These are phyloP conservation scores for Exaiptasia diaphana DNA, from an alignment of 64 coral and sea anemone genomes.

Conservation along the genomic window DNA sequence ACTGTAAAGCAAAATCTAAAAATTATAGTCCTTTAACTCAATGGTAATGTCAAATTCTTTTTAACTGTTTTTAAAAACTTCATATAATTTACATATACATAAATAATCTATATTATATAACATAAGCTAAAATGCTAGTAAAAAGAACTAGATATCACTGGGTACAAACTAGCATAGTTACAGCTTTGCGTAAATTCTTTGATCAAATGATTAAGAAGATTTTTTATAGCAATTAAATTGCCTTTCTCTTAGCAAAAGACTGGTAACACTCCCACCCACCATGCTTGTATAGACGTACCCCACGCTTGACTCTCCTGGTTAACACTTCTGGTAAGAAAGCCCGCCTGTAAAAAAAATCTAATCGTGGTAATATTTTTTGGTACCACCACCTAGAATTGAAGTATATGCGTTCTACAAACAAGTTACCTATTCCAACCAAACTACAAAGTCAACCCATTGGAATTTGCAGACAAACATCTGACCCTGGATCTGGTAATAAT, in stretches of 20 bases:
- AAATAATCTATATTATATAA: too few relatives aligned
- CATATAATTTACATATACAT: too few relatives aligned
- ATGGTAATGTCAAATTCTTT: too few relatives aligned
- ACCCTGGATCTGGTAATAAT: constrained; percentile 58
- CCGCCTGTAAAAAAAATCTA: constrained; percentile 38
- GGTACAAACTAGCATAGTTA: too few relatives aligned
- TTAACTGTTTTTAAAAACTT: too few relatives aligned
- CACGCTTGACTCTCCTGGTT: constrained; percentile 31
- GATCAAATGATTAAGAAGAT: too few relatives aligned
- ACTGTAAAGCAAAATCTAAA: too few relatives aligned
- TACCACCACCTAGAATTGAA: constrained; percentile 30
- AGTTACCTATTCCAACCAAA: constrained; percentile 17
- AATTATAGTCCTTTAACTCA: too few relatives aligned
- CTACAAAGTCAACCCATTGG: constrained; percentile 50
- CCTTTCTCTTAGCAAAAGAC: neutral
- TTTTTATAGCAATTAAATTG: constrained; percentile 1
- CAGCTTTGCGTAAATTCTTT: too few relatives aligned
- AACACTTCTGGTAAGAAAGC: constrained; percentile 63
- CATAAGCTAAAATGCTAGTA: neutral
- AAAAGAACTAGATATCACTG: too few relatives aligned
- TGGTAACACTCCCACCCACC: constrained; percentile 3
- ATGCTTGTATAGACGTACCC: constrained; percentile 9
- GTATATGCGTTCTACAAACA: neutral
- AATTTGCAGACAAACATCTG: constrained; percentile 49
- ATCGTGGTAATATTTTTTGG: constrained; percentile 7